Evolutionary conservation across 2,888 invertebrate species (phyloP), one percentile per base, ranked within the genome.

Genomic region (Chrysopilus asiliformis): DNA sequence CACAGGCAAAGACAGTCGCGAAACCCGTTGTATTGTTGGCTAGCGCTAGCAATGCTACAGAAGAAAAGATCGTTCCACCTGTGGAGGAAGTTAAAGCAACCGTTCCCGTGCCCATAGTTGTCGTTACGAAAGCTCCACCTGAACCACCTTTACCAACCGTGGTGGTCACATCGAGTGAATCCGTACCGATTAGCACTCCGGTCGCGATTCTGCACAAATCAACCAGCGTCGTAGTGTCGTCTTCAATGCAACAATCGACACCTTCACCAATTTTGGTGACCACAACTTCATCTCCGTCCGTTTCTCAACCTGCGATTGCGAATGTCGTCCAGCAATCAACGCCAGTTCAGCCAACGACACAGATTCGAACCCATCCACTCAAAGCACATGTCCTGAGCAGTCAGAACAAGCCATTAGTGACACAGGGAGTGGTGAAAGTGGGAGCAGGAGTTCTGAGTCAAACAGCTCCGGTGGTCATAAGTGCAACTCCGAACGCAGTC

Each of bases 311-410:
- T n/a, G 30, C 44, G 13, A 14, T 28, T 19, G 38, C 42, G 25
- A 36, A 6, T 28, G 32, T 29, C 9, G 29, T 34, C 5, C 39
- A 43, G 16, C 34, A 39, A 29, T 10, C 20, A 16, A 25, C 25
- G 18, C 28, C 14, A 15, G 22, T 15, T 2, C 38, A 14, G 39
- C 68, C 62, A 3, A 60, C 56, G 42, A 59, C 51, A 35, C 53
- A 46, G 31, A 62, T 58, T 40, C 56, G 58, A 15, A 57, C 71
- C 1, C 74, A 72, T 14, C 71, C 72, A 4, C 55, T 76, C 3
- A 76, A 76, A 49, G 74, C 75, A 2, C 75, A 75, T 43, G 74
- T 76, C 4, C 51, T 76, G 14, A 72, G 71, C 35, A 65, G 68
- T 20, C 68, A 68, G 44, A 51, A 51, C 13, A 38, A 38, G 12